Evolutionary conservation across 2,888 invertebrate species (phyloP).

Genomic region (Eupithecia subumbrata): DNA sequence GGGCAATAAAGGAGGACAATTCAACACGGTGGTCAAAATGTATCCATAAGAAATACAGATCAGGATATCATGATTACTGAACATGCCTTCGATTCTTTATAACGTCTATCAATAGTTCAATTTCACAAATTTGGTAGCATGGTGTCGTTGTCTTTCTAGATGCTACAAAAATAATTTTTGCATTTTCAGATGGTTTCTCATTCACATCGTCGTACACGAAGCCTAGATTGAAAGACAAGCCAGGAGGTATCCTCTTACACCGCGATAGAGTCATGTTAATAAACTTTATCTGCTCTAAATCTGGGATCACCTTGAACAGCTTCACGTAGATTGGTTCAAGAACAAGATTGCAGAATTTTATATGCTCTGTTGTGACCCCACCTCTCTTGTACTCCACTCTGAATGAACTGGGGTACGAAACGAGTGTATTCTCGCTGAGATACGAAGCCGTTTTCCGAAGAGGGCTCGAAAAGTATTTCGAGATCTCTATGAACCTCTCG

Average conservation of each 20-base stretch:
- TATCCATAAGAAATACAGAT: neutral
- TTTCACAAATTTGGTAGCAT: conserved; percentile 77
- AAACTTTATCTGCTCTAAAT: conserved; percentile 71
- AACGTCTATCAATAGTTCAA: conserved; percentile 64
- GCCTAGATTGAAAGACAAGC: conserved; percentile 68
- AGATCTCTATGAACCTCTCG: conserved; percentile 73
- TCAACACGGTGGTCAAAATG: neutral
- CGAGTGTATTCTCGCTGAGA: conserved; percentile 67
- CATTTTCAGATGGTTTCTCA: conserved; percentile 61
- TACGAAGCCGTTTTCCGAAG: conserved; percentile 73
- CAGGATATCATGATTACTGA: conserved; percentile 2
- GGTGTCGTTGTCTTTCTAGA: conserved; percentile 73
- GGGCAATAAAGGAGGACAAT: neutral
- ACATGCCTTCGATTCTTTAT: conserved; percentile 54
- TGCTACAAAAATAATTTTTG: conserved; percentile 74
- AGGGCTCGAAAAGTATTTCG: conserved; percentile 75
- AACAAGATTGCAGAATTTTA: conserved; percentile 70
- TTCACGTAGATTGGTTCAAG: conserved; percentile 73
- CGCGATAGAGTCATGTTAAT: conserved; percentile 68
- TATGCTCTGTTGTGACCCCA: conserved; percentile 62
- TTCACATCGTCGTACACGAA: conserved; percentile 73
- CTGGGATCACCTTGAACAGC: conserved; percentile 69
- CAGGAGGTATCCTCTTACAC: conserved; percentile 72
- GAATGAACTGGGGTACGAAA: conserved; percentile 67
- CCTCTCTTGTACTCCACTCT: conserved; percentile 70